phyloP scores from a whole-genome alignment of 2,113 vertebrate species.

The Heterocephalus glaber region DNA sequence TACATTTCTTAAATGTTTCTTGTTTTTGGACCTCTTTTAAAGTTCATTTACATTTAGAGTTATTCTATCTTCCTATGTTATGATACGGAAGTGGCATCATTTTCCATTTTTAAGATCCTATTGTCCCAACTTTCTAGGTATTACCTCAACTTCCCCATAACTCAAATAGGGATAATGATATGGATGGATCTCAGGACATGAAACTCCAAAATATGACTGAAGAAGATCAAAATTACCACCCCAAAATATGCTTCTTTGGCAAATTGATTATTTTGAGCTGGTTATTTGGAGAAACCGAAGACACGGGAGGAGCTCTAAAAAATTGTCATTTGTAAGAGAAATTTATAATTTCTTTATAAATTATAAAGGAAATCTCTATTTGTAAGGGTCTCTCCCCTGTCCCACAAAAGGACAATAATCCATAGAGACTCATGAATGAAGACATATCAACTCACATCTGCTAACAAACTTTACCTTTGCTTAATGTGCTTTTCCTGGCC shows the following conservation, averaged over 20 bases:
- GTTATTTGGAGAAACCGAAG: neutral
- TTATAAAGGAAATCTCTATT: neutral
- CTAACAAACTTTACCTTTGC: neutral
- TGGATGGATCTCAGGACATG: neutral
- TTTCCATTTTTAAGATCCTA: constrained; percentile 9
- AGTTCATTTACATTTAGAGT: neutral
- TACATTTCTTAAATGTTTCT: neutral
- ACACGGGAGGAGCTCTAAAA: neutral
- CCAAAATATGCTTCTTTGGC: neutral
- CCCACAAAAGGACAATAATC: neutral
- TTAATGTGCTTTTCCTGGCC: neutral
- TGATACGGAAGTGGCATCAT: neutral
- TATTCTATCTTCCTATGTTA: neutral
- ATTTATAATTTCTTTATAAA: neutral
- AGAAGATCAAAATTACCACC: neutral
- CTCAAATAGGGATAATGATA: neutral
- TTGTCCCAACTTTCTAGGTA: neutral
- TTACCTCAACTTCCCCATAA: neutral
- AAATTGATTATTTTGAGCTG: neutral
- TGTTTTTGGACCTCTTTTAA: neutral
- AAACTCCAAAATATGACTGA: neutral
- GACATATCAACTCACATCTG: neutral
- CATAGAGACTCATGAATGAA: neutral
- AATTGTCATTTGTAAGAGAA: neutral
- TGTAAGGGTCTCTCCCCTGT: neutral